Base-by-base conservation (phyloP, 2,113 vertebrate species). In the Rattus rattus region DNA sequence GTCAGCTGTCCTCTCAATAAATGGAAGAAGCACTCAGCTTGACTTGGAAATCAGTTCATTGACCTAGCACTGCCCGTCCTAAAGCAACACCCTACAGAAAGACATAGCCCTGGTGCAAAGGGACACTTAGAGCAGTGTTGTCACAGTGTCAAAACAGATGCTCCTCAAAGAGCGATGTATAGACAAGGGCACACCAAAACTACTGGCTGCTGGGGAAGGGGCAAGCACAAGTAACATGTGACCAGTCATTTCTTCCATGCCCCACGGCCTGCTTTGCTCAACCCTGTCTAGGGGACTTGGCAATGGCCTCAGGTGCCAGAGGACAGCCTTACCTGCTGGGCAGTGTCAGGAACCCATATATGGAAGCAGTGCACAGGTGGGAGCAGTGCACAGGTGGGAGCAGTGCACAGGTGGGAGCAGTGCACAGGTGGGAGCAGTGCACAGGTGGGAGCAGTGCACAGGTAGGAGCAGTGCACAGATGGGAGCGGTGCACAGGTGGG, bases 1-100 rank as follows among this genome's bases (percentile, higher is more conserved):
- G 61, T 76, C 54, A 49, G 77, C 8, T 94, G 54, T 67, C 88
- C 39, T 96, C 47, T 92, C 73, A 36, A 24, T 20, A n/a, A 72
- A 36, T 19, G 69, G 69, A 72, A 36, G 47, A 83, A 73, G 20
- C 84, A 9, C 72, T 20, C 22, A 16, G 22, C 81, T 75, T 73
- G 39, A 81, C 69, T 91, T 10, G 17, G 67, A 89, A 86, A 30
- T 43, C 7, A 0, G 89, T 59, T n/a, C 47, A 1, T 47, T 59
- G 73, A 67, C 7, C 20, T 30, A 79, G n/a, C 83, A 70, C 72
- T 59, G 59, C 61, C 47, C 7, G 1, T 69, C 30, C 83, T n/a
- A 39, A 43, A 16, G 84, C 17, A 30, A 28, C 33, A 0, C 54
- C 6, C 14, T 80, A 5, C 63, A 79, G 72, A 65, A 79, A 56